These are phyloP conservation scores for Echinops telfairi DNA, from an alignment of 2,113 vertebrate genomes.

Conservation along the genomic window DNA sequence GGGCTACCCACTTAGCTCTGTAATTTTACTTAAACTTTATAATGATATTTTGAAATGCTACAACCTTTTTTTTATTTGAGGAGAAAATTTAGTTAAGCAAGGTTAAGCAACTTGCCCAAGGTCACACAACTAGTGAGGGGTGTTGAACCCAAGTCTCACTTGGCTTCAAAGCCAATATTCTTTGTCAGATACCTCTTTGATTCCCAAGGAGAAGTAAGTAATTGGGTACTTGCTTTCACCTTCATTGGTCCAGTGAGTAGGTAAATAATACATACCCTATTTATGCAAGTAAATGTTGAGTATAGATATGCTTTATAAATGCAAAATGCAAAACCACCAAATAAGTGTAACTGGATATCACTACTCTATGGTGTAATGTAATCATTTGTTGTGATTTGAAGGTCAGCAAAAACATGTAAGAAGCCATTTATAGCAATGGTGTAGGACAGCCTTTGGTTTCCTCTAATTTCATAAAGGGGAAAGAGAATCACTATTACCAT, in stretches of 20 bases:
- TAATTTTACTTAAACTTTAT: neutral
- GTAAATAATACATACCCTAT: neutral
- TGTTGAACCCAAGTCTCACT: neutral
- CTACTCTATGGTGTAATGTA: neutral
- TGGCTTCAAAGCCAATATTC: neutral
- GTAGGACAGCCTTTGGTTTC: too few relatives aligned
- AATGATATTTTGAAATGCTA: neutral
- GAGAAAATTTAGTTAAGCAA: neutral
- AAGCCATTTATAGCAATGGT: neutral
- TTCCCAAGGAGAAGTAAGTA: neutral
- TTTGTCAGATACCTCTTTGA: constrained; percentile 20
- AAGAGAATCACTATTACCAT: too few relatives aligned
- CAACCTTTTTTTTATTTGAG: constrained; percentile 9
- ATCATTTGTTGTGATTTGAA: constrained; percentile 18
- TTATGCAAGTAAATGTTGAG: neutral
- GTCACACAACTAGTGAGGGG: neutral
- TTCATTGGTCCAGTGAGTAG: neutral
- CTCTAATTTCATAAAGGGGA: too few relatives aligned
- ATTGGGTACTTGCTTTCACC: neutral
- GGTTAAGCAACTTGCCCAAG: neutral
- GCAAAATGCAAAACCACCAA: neutral
- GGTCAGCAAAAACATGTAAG: constrained; percentile 7
- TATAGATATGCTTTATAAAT: neutral
- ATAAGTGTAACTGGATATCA: neutral
- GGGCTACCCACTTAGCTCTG: neutral